phyloP scores from a whole-genome alignment of 2,113 vertebrate genomes.

The Poeciliopsis turrubarensis region DNA sequence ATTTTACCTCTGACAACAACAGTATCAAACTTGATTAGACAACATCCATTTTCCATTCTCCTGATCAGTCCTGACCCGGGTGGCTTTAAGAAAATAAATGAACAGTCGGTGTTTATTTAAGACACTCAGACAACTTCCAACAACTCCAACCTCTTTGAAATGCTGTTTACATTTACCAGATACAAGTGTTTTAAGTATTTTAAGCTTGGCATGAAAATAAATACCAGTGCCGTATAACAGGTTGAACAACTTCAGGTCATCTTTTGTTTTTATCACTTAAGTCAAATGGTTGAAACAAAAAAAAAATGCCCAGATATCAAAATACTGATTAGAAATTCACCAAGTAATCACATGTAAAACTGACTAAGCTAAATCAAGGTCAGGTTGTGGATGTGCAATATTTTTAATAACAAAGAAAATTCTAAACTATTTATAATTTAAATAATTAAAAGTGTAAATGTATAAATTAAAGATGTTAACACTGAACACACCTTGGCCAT shows the following conservation, averaged over 20 bases:
- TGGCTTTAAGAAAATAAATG: background rate
- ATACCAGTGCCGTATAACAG: background rate
- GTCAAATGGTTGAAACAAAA: background rate
- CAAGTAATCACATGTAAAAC: background rate
- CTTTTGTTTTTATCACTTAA: background rate
- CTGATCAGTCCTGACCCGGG: background rate
- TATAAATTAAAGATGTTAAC: background rate
- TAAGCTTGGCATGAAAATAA: conserved; percentile 11
- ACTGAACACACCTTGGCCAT: background rate
- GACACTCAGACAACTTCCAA: background rate
- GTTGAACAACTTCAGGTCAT: background rate
- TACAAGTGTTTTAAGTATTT: conserved; percentile 3
- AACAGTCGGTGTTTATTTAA: conserved; percentile 12
- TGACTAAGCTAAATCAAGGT: background rate
- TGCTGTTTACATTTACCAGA: background rate
- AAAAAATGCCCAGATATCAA: background rate
- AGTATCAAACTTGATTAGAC: conserved; percentile 1
- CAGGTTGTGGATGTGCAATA: background rate
- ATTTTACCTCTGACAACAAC: background rate
- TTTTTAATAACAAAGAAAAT: background rate
- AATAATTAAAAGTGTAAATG: background rate
- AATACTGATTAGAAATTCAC: background rate
- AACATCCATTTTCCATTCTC: background rate
- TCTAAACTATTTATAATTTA: background rate
- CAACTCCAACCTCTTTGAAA: background rate